Evolutionary conservation across 2,888 invertebrate genomes (phyloP), one percentile per base, ranked within the genome.

Genomic region (Nomada flava): DNA sequence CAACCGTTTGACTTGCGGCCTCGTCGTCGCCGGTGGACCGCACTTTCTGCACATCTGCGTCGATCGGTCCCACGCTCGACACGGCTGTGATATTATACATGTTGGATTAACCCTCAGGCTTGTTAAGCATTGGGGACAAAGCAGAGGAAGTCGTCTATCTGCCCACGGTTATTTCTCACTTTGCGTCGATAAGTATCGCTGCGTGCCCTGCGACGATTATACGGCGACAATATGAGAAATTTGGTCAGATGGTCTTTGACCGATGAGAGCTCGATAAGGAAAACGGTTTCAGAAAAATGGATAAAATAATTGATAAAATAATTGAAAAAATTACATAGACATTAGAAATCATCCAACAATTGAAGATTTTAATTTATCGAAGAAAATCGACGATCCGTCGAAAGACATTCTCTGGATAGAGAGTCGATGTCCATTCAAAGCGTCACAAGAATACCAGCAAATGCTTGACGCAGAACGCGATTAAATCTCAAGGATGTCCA

Each of bases 21-120:
- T 29, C 65, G 50, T 57, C 62, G 13, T 72, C 26, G 10, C 60
- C 29, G 50, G 63, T 70, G 69, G 70, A 69, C 64, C 68, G 53
- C 72, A 70, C 63, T 76, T 76, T 62, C 68, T 20, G 67, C 69
- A 63, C 81, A 83, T 76, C 81, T 83, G 82, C 60, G 60, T 42
- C 74, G 60, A 67, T 73, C 65, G 75, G 36, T 52, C 53, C 36
- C 11, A 0, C n/a, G 23, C 11, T 18, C 74, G 23, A 72, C 23
- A 57, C 50, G 63, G 13, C 26, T 0, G 44, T 59, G 62, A 84
- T 82, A 23, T 23, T 23, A 23, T 23, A 71, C 44, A 15, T 75
- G 62, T 36, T 53, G 62, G 50, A 77, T 73, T 67, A 78, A 77
- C 80, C 77, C 47, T 47, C 13, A 47, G 55, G 71, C 57, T 68